These are phyloP conservation scores for Ichneumon xanthorius DNA, from an alignment of 2,888 invertebrate genomes.

Conservation along the genomic window DNA sequence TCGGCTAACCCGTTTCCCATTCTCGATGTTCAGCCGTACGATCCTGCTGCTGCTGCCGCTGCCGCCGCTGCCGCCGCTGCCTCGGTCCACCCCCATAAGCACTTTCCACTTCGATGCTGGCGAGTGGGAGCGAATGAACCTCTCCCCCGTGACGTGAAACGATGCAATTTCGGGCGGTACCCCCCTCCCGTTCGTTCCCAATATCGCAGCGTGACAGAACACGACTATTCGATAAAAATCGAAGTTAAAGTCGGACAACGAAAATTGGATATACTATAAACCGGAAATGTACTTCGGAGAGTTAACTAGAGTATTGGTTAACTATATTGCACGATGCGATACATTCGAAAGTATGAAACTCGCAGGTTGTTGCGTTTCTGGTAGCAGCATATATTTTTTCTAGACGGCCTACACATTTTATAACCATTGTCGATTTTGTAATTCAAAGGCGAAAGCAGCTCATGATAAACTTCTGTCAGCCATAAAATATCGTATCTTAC, in stretches of 20 bases:
- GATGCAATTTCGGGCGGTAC: slow-evolving; percentile 64
- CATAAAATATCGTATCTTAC: no score
- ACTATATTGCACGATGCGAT: not conserved
- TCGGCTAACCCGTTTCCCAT: slow-evolving; percentile 78
- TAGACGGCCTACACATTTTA: not conserved
- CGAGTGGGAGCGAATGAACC: slow-evolving; percentile 43
- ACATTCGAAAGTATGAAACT: not conserved
- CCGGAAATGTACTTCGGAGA: slow-evolving; percentile 4
- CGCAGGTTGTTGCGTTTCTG: not conserved
- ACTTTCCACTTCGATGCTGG: slow-evolving; percentile 68
- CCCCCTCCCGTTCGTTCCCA: slow-evolving; percentile 7
- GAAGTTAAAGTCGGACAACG: slow-evolving; percentile 42
- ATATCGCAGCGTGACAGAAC: slow-evolving; percentile 31
- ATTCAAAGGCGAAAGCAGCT: not conserved
- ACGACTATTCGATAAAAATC: slow-evolving; percentile 51
- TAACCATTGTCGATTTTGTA: not conserved
- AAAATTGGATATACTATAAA: slow-evolving; percentile 29
- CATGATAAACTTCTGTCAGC: no score
- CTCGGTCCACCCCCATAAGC: slow-evolving; percentile 65
- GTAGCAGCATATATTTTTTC: not conserved
- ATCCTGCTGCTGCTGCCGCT: slow-evolving; percentile 23
- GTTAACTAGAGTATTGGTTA: slow-evolving; percentile 6
- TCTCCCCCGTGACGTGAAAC: slow-evolving; percentile 48
- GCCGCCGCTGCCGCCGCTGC: slow-evolving; percentile 20
- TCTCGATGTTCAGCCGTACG: slow-evolving; percentile 72